A percentile compares a stretch with the other conserved stretches of the same genome.
phyloP scores from a whole-genome alignment of 2,888 invertebrate genomes.

The Tenthredo livida region DNA sequence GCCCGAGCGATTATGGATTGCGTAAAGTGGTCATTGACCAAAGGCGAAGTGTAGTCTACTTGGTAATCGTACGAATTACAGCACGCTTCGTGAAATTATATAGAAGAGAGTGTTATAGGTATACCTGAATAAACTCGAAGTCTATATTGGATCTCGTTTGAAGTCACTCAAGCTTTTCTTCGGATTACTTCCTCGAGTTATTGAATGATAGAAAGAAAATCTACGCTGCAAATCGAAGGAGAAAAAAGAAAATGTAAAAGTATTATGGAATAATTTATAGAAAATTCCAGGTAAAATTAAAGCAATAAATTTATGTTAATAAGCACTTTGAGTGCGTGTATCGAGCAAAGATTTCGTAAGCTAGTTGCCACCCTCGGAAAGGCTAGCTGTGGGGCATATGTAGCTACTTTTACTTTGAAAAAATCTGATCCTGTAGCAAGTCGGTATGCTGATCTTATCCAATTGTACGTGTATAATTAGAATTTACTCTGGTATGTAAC shows the following conservation, averaged over 20 bases:
- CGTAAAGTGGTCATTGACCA: constrained; percentile 29
- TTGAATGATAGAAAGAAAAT: neutral
- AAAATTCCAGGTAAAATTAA: neutral
- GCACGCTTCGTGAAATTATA: constrained; percentile 11
- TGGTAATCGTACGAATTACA: constrained; percentile 23
- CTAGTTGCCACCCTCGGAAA: constrained; percentile 17
- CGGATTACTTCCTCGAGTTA: neutral
- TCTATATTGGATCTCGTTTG: neutral
- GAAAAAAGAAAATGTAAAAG: neutral
- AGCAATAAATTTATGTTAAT: neutral
- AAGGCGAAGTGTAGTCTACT: constrained; percentile 1
- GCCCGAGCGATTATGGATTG: constrained; percentile 12
- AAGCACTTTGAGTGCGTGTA: neutral
- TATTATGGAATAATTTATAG: neutral
- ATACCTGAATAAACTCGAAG: neutral
- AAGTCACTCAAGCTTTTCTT: neutral
- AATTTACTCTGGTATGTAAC: constrained; percentile 37
- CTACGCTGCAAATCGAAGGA: neutral
- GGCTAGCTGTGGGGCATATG: neutral
- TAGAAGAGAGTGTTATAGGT: neutral
- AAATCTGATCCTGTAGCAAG: constrained; percentile 10
- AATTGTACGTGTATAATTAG: neutral
- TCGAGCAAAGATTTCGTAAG: neutral
- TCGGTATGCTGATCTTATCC: constrained; percentile 12
- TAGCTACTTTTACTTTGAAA: constrained; percentile 18